These are phyloP conservation scores for Drosophila melanogaster DNA, from an alignment of 1,140 invertebrate genomes.

Conservation along the genomic window Release_6_plus_ISO1_MT NT_033777.3:29479001-29479500, in stretches of 20 bases:
- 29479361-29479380: not conserved
- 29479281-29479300: constrained; percentile 26
- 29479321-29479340: constrained; percentile 23
- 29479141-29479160: constrained; percentile 11
- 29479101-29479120: not conserved
- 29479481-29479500: not conserved
- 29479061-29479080: no score
- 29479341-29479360: not conserved
- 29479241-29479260: constrained; percentile 34
- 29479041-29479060: not conserved
- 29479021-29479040: not conserved
- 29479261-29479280: constrained; percentile 33
- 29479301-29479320: constrained; percentile 42
- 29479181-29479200: constrained; percentile 48
- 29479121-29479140: constrained; percentile 10
- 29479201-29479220: constrained; percentile 37
- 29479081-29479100: not conserved
- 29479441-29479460: constrained; percentile 16
- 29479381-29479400: not conserved
- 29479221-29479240: constrained; percentile 5
- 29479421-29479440: constrained; percentile 25
- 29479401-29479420: no score
- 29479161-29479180: not conserved
- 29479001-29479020: not conserved
- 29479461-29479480: constrained; percentile 2